Evolutionary conservation across 2,888 invertebrate genomes (phyloP).

Genomic region (Caenorhabditis wallacei): DNA sequence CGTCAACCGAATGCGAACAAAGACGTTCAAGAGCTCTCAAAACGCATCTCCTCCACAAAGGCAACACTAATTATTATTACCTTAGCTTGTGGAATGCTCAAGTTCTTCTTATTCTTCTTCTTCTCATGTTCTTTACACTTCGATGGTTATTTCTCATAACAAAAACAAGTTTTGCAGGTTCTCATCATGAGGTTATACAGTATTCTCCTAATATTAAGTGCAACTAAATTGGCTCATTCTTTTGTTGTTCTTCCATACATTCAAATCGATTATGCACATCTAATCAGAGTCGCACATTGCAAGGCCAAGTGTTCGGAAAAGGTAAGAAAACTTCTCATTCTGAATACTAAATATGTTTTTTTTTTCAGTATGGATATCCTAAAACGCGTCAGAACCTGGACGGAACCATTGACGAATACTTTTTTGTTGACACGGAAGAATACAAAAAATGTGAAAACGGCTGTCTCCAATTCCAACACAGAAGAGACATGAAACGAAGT

Average conservation of each 20-base stretch:
- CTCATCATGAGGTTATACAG: conserved; percentile 53
- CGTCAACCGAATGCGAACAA: conserved; percentile 44
- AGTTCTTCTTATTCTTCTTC: conserved; percentile 20
- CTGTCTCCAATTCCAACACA: conserved; percentile 70
- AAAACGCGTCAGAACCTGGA: conserved; percentile 61
- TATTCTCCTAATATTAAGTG: conserved; percentile 36
- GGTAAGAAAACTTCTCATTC: conserved; percentile 68
- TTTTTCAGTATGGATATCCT: conserved; percentile 70
- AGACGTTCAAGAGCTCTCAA: conserved; percentile 62
- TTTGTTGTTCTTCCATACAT: conserved; percentile 81
- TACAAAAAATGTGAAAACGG: conserved; percentile 74
- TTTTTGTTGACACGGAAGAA: conserved; percentile 61
- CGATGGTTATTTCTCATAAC: conserved; percentile 9
- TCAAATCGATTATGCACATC: conserved; percentile 81
- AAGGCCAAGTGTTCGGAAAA: conserved; percentile 81
- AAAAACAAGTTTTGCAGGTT: conserved; percentile 47
- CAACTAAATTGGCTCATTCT: conserved; percentile 31
- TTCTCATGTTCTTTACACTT: conserved; percentile 32
- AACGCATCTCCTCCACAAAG: conserved; percentile 58
- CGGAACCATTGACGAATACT: conserved; percentile 69
- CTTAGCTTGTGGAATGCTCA: conserved; percentile 53
- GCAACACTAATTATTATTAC: conserved; percentile 66
- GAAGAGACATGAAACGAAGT: conserved; percentile 60
- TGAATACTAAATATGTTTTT: background rate
- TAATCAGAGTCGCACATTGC: conserved; percentile 79